Evolutionary conservation across 1,140 invertebrate species (phyloP), one percentile per base, ranked within the genome.

Genomic region (Drosophila ananassae): DNA sequence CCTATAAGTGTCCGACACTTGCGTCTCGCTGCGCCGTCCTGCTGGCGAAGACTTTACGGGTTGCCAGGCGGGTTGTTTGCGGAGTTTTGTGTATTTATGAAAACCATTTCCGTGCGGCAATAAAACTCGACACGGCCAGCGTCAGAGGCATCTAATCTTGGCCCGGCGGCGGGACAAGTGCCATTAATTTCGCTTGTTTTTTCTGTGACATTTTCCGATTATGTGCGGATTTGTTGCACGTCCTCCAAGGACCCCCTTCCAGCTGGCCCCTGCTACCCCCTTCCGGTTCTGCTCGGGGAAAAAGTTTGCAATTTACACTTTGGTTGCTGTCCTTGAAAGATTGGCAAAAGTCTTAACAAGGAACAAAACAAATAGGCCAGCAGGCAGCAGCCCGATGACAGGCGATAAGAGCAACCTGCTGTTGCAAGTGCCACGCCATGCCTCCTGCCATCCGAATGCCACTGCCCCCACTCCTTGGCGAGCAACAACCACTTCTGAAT

Each of bases 131-230:
- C 82, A 89, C 82, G 82, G 58, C 71, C 82, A 89, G 66, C 72
- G 72, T 74, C 72, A 74, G 72, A 60, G 71, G 73, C 71, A 75
- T 75, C 82, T 87, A 87, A 87, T 87, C 82, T 89, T 60, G 79
- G 75, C 82, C 79, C 51, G 69, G 77, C 61, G 79, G 79, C 64
- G 56, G 59, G 58, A 52, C 75, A 58, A 87, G 83, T 89, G 83
- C 85, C 82, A 87, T 87, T 87, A 89, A 89, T 87, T 82, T 87
- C 77, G 77, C 85, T 87, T 87, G 57, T 71, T 71, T 71, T 57
- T 69, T 73, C 83, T 76, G 61, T 87, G 82, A 89, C 82, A 89
- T 82, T 89, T 87, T 89, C 82, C 83, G 82, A 89, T 87, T 87
- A 87, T 89, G 66, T 89, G 75, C 79, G 83, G 79, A 87, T 87